Conservation (phyloP, 2,888 invertebrate genomes). For the Tanypteryx hageni region DNA sequence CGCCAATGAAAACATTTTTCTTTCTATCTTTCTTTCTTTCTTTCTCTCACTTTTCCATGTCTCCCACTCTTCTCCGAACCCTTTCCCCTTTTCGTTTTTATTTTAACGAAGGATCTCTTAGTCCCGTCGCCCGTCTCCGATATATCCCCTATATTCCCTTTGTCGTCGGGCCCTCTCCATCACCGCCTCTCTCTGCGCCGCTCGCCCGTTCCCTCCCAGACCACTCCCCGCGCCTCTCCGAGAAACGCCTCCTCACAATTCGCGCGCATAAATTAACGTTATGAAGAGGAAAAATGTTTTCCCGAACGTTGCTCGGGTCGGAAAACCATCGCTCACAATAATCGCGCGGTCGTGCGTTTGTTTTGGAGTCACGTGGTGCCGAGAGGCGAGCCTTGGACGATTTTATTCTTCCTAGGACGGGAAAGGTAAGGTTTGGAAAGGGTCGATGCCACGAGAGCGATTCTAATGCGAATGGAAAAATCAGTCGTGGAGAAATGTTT, state of each 20-base stretch:
- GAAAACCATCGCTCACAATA: conserved; percentile 43
- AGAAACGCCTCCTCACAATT: conserved; percentile 35
- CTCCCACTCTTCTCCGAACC: not conserved
- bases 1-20: not conserved
- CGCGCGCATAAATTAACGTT: conserved; percentile 52
- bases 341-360: conserved; percentile 27
- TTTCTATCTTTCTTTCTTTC: not conserved
- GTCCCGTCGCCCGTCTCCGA: conserved; percentile 23
- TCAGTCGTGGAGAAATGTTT: too few species aligned
- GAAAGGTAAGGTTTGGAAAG: not conserved
- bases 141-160: conserved; percentile 2
- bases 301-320: not conserved
- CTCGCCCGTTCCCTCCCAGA: not conserved
- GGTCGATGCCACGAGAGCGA: not conserved
- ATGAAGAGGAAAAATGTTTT: conserved; percentile 37
- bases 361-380: not conserved
- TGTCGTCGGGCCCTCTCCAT: conserved; percentile 44
- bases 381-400: not conserved
- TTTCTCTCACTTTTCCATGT: not conserved
- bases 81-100: not conserved
- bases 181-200: not conserved
- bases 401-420: not conserved
- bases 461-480: too few species aligned
- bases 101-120: conserved; percentile 31
- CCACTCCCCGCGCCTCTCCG: conserved; percentile 4